These are phyloP conservation scores for Chymomyza amoena DNA, from an alignment of 2,888 invertebrate species.

Conservation along the genomic window DNA sequence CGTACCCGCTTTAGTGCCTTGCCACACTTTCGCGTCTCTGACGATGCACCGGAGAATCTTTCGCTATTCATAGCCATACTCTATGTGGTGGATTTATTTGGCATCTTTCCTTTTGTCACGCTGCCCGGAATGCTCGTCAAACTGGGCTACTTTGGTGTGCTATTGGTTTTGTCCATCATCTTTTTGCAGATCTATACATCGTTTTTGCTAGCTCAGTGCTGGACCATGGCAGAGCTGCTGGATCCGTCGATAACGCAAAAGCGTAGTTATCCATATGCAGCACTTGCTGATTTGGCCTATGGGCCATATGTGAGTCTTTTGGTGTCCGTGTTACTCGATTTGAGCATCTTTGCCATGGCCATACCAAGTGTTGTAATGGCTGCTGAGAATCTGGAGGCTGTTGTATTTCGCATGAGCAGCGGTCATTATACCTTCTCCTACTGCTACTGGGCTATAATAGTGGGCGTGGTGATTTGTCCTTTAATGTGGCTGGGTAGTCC, in stretches of 20 bases:
- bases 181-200: constrained; percentile 90
- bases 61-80: constrained; percentile 85
- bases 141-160: constrained; percentile 87
- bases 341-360: constrained; percentile 88
- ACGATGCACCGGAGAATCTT: constrained; percentile 77
- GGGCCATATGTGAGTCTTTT: constrained; percentile 83
- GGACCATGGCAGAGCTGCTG: constrained; percentile 88
- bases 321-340: constrained; percentile 85
- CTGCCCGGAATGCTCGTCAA: constrained; percentile 87
- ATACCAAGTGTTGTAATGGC: constrained; percentile 90
- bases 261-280: constrained; percentile 90
- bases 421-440: constrained; percentile 85
- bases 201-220: constrained; percentile 87
- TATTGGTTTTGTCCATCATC: constrained; percentile 84
- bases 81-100: constrained; percentile 90
- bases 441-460: constrained; percentile 90
- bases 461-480: constrained; percentile 87
- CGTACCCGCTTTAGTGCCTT: constrained; percentile 75
- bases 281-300: constrained; percentile 88
- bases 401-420: constrained; percentile 85
- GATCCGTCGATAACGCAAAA: constrained; percentile 83
- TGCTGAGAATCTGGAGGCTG: constrained; percentile 88
- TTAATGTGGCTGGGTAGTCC: constrained; percentile 94
- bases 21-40: constrained; percentile 70
- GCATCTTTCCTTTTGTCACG: constrained; percentile 89